Conservation (phyloP, 1,140 invertebrate genomes). For the Hyles euphorbiae region DNA sequence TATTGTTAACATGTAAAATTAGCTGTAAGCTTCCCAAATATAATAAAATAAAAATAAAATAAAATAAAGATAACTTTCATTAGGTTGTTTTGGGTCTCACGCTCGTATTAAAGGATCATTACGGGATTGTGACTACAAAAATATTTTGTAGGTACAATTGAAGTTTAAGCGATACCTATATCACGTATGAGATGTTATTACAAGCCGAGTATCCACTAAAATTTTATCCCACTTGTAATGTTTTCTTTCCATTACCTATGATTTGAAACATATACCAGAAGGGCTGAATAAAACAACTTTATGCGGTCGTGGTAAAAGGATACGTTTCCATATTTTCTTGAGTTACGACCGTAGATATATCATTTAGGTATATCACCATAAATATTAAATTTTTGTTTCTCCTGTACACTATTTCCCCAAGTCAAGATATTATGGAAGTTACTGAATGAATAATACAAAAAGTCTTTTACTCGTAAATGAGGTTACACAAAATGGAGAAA, state of each 20-base stretch:
- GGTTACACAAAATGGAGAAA: too few relatives aligned
- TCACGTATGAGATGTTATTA: constrained; percentile 1
- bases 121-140: not conserved
- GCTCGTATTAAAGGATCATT: not conserved
- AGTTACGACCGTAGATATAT: constrained; percentile 1
- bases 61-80: too few relatives aligned
- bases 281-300: constrained; percentile 44
- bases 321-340: constrained; percentile 25
- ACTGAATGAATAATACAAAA: constrained; percentile 5
- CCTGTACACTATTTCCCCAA: constrained; percentile 7
- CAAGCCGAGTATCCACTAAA: constrained; percentile 23
- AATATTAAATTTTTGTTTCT: constrained; percentile 16
- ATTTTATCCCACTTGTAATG: constrained; percentile 35
- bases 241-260: constrained; percentile 51
- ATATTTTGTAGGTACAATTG: constrained; percentile 1
- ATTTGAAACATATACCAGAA: constrained; percentile 35
- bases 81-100: too few relatives aligned
- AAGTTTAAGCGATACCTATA: too few relatives aligned
- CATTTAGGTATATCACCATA: constrained; percentile 4
- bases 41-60: too few relatives aligned
- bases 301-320: constrained; percentile 20
- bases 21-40: too few relatives aligned
- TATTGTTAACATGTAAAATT: too few relatives aligned
- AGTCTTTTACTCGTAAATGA: not conserved
- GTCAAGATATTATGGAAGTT: not conserved